A percentile compares a stretch with the other conserved stretches of the same genome.
Conservation (phyloP, 2,888 invertebrate species). For the Melinopterus prodromus region DNA sequence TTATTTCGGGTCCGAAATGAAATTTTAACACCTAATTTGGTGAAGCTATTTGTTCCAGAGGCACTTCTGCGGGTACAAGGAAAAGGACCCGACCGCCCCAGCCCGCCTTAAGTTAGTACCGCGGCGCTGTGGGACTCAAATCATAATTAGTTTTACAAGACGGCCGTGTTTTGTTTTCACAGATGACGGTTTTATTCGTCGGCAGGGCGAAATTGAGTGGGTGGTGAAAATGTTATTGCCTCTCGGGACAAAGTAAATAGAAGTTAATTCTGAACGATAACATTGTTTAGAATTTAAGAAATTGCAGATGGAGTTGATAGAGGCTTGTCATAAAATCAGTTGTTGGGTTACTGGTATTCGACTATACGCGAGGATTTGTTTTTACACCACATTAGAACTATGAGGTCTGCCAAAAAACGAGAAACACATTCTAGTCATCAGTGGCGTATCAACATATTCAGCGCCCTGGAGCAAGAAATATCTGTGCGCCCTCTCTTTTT, state of each 20-base stretch:
- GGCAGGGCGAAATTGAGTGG: conserved; percentile 32
- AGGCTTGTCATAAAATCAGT: too few relatives aligned
- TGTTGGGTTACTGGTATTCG: too few relatives aligned
- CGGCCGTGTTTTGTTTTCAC: conserved; percentile 46
- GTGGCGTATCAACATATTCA: too few relatives aligned
- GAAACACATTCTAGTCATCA: too few relatives aligned
- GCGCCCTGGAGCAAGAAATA: too few relatives aligned
- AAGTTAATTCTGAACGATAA: neutral
- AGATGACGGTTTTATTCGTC: conserved; percentile 46
- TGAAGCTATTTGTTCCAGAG: conserved; percentile 48
- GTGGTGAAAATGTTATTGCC: conserved; percentile 44
- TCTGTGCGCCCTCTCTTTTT: too few relatives aligned
- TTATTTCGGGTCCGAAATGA: conserved; percentile 56
- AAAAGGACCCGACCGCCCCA: neutral
- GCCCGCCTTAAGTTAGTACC: neutral
- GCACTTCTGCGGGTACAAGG: neutral
- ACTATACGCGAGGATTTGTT: too few relatives aligned
- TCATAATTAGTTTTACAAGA: conserved; percentile 51
- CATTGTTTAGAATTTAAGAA: too few relatives aligned
- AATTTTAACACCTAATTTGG: conserved; percentile 56
- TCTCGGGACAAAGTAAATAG: conserved; percentile 33
- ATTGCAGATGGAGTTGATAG: too few relatives aligned
- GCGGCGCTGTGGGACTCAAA: conserved; percentile 41
- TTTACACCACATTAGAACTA: too few relatives aligned
- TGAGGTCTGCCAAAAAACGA: too few relatives aligned